Evolutionary conservation across 2,113 vertebrate genomes (phyloP).

Genomic region (Megaceryle maxima): DNA sequence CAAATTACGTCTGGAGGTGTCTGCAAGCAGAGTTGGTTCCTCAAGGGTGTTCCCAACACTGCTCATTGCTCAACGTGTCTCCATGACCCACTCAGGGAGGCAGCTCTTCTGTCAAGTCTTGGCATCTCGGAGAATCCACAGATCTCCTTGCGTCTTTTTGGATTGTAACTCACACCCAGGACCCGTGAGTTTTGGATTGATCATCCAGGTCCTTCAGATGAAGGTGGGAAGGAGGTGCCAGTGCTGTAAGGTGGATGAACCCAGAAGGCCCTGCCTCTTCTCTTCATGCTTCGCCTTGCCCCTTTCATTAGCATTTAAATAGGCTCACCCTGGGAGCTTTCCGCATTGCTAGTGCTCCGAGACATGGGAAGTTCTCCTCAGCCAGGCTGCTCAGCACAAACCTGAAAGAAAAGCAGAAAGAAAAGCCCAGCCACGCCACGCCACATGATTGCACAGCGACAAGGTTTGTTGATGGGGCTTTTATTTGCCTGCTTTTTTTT

Average conservation of each 20-base stretch:
- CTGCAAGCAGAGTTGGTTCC: background rate
- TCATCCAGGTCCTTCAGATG: background rate
- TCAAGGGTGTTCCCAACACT: background rate
- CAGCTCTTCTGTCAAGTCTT: background rate
- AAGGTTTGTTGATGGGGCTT: background rate
- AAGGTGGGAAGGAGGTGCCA: background rate
- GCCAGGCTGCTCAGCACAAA: background rate
- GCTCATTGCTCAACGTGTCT: background rate
- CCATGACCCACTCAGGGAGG: background rate
- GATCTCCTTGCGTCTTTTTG: background rate
- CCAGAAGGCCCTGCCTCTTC: background rate
- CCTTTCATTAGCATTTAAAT: background rate
- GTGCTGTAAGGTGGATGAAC: background rate
- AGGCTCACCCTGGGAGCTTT: background rate
- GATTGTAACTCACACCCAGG: fast-evolving
- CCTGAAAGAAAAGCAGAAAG: background rate
- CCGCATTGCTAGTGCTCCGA: background rate
- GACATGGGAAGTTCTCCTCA: background rate
- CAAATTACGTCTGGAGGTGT: background rate
- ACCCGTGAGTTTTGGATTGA: fast-evolving
- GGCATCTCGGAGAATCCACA: fast-evolving
- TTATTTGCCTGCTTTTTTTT: background rate
- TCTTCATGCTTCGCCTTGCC: background rate
- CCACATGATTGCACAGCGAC: background rate
- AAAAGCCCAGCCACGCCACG: background rate